These are phyloP conservation scores for Pantelozetes paolii DNA, from an alignment of 2,888 invertebrate species.

Conservation along the genomic window DNA sequence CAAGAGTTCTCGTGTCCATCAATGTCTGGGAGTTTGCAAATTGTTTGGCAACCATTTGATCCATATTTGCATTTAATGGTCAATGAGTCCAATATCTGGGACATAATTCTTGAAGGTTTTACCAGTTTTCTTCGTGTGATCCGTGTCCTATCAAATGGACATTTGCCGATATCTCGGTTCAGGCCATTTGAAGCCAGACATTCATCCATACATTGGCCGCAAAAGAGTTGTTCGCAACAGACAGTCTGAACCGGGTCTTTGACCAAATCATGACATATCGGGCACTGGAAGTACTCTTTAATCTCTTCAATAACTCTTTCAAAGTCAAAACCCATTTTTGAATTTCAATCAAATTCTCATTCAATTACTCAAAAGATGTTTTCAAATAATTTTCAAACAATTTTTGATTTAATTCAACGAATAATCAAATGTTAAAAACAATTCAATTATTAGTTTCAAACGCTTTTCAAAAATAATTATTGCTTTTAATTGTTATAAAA, in stretches of 20 bases:
- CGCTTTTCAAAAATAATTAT: too few species aligned
- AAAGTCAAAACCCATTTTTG: conserved; percentile 1
- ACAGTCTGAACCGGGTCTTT: neutral
- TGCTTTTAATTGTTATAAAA: too few species aligned
- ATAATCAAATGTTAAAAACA: too few species aligned
- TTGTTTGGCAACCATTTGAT: neutral
- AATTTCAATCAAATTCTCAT: too few species aligned
- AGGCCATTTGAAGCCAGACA: neutral
- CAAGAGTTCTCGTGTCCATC: neutral
- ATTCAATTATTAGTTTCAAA: too few species aligned
- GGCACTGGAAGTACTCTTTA: neutral
- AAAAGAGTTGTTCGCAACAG: neutral
- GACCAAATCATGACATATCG: neutral
- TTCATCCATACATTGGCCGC: neutral
- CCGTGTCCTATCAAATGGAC: neutral
- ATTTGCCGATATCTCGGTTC: neutral
- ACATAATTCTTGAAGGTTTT: neutral
- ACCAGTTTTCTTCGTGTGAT: neutral
- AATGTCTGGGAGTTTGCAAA: neutral
- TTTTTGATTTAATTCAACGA: too few species aligned
- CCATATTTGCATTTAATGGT: neutral
- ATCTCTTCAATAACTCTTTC: neutral
- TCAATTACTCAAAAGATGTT: too few species aligned
- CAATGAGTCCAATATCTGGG: neutral
- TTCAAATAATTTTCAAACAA: too few species aligned